Base-by-base conservation (phyloP, 2,888 invertebrate species). In the Laspeyria flexula region DNA sequence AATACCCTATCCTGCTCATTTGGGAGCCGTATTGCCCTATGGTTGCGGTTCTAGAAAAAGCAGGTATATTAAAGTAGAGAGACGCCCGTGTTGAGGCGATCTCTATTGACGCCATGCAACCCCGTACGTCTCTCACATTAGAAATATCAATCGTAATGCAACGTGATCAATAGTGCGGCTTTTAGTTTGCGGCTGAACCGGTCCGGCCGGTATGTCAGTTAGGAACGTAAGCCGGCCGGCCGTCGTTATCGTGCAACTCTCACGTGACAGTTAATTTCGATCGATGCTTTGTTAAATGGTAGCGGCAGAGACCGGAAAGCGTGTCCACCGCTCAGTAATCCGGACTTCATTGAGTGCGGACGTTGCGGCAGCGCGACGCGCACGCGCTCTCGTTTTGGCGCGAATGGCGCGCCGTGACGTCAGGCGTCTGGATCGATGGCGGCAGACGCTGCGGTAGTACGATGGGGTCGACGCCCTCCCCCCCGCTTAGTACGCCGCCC, bases 371-470 rank as follows among this genome's bases (percentile, higher is more conserved):
- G 73, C 83, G 79, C 74, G 77, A 60, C 86, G 87, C 90, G 90
- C 92, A 89, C 77, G 89, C 91, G 90, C 87, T 81, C 83, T 88
- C 81, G 85, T 91, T 92, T 92, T 92, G 92, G 92, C 93, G 92
- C 92, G 92, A 93, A 92, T 86, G 82, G 82, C 88, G 88, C 84
- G 85, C 83, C 82, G 85, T 90, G 92, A 91, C 92, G 92, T 89
- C 91, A 92, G 85, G 83, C 90, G 90, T 86, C 90, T 86, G 90
- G 92, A 92, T 93, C 93, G 93, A 93, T 93, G 91, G 86, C 87
- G 88, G 88, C 88, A 91, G 92, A 91, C 91, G 91, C 91, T 91
- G 92, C 92, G 88, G 92, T 92, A 92, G 91, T 91, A 90, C 90
- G 88, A 60, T 83, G 91, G 88, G 91, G 91, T 90, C 90, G 86